Conservation (phyloP, 2,797 vertebrate species). For the Orestias chungarensis region DNA sequence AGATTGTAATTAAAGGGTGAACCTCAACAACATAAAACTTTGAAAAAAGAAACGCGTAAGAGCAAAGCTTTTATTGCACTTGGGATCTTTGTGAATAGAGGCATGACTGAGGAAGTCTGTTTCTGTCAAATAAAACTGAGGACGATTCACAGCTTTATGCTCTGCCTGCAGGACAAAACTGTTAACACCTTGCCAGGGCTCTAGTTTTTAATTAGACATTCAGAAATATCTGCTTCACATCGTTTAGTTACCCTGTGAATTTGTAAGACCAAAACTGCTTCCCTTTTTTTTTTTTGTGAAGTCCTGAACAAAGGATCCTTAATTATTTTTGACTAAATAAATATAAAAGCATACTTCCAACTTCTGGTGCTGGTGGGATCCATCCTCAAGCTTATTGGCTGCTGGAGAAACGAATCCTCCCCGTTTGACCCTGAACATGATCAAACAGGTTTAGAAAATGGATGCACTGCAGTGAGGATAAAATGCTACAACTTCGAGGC, state of each 20-base stretch:
- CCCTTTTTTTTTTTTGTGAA: neutral
- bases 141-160: neutral
- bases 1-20: conserved; percentile 71
- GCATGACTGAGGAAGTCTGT: conserved; percentile 7
- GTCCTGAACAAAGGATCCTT: neutral
- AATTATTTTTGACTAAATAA: neutral
- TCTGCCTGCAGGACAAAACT: neutral
- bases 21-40: conserved; percentile 50
- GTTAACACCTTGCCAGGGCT: neutral
- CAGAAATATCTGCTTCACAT: neutral
- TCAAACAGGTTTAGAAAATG: neutral
- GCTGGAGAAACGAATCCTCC: neutral
- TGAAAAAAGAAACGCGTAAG: conserved; percentile 32
- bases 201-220: neutral
- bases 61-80: conserved; percentile 60
- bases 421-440: neutral
- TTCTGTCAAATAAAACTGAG: conserved; percentile 26
- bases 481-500: neutral
- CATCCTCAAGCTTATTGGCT: neutral
- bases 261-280: neutral
- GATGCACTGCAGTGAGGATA: neutral
- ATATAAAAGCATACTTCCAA: neutral
- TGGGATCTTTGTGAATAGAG: conserved; percentile 47
- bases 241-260: neutral
- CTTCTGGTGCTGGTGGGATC: neutral